Conservation (phyloP, 2,888 invertebrate species). For the Melikaiella ostensackeni region DNA sequence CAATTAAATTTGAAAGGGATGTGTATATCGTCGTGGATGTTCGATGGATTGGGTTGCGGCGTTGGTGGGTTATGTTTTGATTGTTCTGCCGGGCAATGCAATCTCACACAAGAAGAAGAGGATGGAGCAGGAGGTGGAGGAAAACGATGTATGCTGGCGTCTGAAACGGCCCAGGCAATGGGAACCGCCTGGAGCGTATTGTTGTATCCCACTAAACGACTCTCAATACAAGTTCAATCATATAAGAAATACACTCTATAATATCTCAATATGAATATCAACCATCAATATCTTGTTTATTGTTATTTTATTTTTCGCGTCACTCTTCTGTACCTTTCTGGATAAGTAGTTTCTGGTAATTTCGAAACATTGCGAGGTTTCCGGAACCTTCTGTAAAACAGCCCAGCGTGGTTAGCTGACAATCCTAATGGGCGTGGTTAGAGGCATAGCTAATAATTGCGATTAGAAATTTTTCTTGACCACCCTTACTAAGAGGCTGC, state of each 20-base stretch:
- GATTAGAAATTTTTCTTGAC: no score
- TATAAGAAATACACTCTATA: not conserved
- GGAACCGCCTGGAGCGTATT: slow-evolving; percentile 68
- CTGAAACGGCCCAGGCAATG: slow-evolving; percentile 51
- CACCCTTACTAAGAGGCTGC: no score
- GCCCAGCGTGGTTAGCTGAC: no score
- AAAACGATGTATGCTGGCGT: slow-evolving; percentile 27
- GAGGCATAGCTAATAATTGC: no score
- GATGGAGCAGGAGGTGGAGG: slow-evolving; percentile 45
- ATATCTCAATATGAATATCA: no score
- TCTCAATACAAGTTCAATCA: slow-evolving; percentile 57
- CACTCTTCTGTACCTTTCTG: no score
- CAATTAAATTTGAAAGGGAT: slow-evolving; percentile 27
- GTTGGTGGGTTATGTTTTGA: slow-evolving; percentile 36
- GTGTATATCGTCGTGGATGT: slow-evolving; percentile 15
- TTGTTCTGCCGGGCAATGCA: slow-evolving; percentile 40
- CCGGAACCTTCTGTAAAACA: no score
- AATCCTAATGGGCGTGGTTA: no score
- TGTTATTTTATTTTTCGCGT: no score
- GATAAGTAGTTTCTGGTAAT: no score
- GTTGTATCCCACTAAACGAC: slow-evolving; percentile 60
- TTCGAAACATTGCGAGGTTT: no score
- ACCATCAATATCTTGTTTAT: no score
- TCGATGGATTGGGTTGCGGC: slow-evolving; percentile 25
- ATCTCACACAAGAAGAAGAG: slow-evolving; percentile 43